A percentile compares a stretch with the other conserved stretches of the same genome.
phyloP scores from a whole-genome alignment of 2,888 invertebrate genomes.

The Drosophila pegasa region DNA sequence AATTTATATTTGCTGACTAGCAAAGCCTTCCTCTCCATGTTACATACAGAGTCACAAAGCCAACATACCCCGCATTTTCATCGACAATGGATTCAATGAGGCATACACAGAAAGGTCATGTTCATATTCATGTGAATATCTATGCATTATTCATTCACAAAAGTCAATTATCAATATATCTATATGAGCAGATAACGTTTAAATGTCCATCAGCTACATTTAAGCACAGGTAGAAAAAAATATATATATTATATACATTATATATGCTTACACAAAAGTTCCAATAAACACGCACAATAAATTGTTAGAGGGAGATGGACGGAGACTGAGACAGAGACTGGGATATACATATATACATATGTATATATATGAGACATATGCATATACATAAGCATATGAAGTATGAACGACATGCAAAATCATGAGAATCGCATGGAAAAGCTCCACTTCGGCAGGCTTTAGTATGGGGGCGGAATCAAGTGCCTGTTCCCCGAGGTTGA shows the following conservation, averaged over 20 bases:
- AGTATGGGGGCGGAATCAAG: too few relatives aligned
- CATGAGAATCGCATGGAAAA: too few relatives aligned
- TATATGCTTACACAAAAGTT: not conserved
- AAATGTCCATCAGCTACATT: too few relatives aligned
- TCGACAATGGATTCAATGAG: not conserved
- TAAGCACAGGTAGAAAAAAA: too few relatives aligned
- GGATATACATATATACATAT: not conserved
- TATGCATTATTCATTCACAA: not conserved
- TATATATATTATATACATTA: not conserved
- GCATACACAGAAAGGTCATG: not conserved
- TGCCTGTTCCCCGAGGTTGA: too few relatives aligned
- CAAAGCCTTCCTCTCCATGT: not conserved
- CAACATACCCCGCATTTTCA: not conserved
- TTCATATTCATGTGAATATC: not conserved
- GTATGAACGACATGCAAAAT: too few relatives aligned
- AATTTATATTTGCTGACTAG: too few relatives aligned
- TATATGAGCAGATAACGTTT: not conserved
- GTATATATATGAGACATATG: not conserved
- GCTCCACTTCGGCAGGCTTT: too few relatives aligned
- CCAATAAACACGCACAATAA: not conserved
- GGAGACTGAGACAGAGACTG: not conserved
- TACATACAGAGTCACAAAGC: not conserved
- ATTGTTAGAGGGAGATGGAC: not conserved
- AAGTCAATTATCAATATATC: slow-evolving; percentile 7
- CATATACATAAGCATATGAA: not conserved